These are phyloP conservation scores for Chauna torquata DNA, from an alignment of 2,113 vertebrate species.

Conservation along the genomic window DNA sequence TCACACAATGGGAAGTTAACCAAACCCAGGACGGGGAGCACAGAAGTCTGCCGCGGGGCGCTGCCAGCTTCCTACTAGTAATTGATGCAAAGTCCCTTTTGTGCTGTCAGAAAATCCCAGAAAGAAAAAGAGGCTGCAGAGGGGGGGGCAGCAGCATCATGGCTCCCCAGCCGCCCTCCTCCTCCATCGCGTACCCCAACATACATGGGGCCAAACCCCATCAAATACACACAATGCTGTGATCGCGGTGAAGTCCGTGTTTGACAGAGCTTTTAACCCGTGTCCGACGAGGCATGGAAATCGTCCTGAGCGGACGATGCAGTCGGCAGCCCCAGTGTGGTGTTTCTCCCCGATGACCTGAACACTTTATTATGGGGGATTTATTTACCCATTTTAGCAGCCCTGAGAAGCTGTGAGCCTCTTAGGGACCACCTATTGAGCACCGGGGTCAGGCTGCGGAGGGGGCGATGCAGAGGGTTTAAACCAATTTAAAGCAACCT, in stretches of 20 bases:
- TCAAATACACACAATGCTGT: background rate
- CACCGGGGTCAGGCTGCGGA: background rate
- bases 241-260: background rate
- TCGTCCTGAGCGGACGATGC: background rate
- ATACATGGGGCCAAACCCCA: background rate
- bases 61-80: slow-evolving; percentile 28
- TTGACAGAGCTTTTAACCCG: slow-evolving; percentile 46
- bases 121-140: background rate
- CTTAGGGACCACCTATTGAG: slow-evolving; percentile 54
- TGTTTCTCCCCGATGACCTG: slow-evolving; percentile 18
- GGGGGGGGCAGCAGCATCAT: background rate
- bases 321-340: background rate
- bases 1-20: slow-evolving; percentile 58
- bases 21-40: background rate
- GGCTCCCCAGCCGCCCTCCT: background rate
- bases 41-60: background rate
- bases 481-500: slow-evolving; percentile 63
- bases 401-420: slow-evolving; percentile 23
- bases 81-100: slow-evolving; percentile 64
- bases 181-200: background rate
- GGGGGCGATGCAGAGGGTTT: background rate
- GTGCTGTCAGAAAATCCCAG: slow-evolving; percentile 43
- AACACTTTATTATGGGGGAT: slow-evolving; percentile 29
- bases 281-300: slow-evolving; percentile 1
- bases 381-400: slow-evolving; percentile 36